phyloP scores from a whole-genome alignment of 1,140 invertebrate species.

The Thaumetopoea pityocampa region DNA sequence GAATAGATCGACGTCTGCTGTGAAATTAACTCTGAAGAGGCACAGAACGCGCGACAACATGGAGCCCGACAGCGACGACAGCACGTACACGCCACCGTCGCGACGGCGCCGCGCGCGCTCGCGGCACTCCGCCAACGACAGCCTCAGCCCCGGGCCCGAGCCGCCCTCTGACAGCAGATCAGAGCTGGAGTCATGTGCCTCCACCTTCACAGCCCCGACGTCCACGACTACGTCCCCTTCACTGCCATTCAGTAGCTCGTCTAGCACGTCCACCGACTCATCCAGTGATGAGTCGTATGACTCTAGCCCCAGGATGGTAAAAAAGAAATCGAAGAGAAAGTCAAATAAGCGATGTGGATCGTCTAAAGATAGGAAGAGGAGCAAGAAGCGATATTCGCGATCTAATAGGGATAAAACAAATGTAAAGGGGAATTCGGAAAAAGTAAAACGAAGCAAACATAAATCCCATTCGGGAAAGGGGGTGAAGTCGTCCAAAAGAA shows the following conservation, averaged over 20 bases:
- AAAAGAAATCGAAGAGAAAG: no score
- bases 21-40: slow-evolving; percentile 47
- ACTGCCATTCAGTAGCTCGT: no score
- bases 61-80: slow-evolving; percentile 37
- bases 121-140: slow-evolving; percentile 12
- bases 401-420: slow-evolving; percentile 29
- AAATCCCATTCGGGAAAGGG: slow-evolving; percentile 54
- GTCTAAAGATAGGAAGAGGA: slow-evolving; percentile 27
- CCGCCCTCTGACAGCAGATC: no score
- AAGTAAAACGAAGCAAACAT: slow-evolving; percentile 32
- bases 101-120: slow-evolving; percentile 15
- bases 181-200: no score
- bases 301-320: no score
- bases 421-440: slow-evolving; percentile 12
- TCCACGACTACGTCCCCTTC: not conserved
- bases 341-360: slow-evolving; percentile 2
- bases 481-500: slow-evolving; percentile 45
- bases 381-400: slow-evolving; percentile 22
- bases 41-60: slow-evolving; percentile 18
- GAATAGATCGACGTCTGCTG: slow-evolving; percentile 23
- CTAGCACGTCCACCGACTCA: slow-evolving; percentile 12
- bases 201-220: not conserved
- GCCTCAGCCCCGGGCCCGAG: slow-evolving; percentile 16
- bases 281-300: slow-evolving; percentile 18
- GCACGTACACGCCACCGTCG: slow-evolving; percentile 31